These are phyloP conservation scores for Gracilinanus agilis DNA, from an alignment of 2,113 vertebrate genomes.

Conservation along the genomic window DNA sequence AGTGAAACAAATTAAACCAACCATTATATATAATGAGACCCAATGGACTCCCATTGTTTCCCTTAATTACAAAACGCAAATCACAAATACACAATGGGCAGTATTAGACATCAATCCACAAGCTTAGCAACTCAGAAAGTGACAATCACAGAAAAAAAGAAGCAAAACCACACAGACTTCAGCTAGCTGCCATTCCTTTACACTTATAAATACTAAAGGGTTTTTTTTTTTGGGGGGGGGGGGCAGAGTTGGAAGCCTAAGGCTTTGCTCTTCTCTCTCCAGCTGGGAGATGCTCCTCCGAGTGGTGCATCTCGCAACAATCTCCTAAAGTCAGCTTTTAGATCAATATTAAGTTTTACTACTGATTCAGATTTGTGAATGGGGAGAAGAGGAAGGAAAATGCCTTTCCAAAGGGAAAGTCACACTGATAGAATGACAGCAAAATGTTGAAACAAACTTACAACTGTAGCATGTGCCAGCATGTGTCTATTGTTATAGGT, in stretches of 20 bases:
- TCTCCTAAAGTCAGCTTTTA: neutral
- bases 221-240: neutral
- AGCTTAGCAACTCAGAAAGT: slow-evolving; percentile 81
- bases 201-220: slow-evolving; percentile 32
- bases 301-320: neutral
- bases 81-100: slow-evolving; percentile 87
- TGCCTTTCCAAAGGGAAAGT: slow-evolving; percentile 51
- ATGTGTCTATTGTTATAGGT: neutral
- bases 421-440: slow-evolving; percentile 51
- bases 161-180: slow-evolving; percentile 52
- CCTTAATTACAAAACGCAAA: slow-evolving; percentile 90
- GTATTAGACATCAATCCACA: slow-evolving; percentile 84
- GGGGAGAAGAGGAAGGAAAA: neutral
- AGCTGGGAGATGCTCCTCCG: slow-evolving; percentile 61
- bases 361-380: slow-evolving; percentile 49
- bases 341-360: slow-evolving; percentile 14
- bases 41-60: slow-evolving; percentile 89
- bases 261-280: slow-evolving; percentile 34
- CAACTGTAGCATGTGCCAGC: neutral
- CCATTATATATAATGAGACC: slow-evolving; percentile 91
- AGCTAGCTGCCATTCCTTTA: slow-evolving; percentile 57
- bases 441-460: slow-evolving; percentile 43
- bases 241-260: neutral
- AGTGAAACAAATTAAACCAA: slow-evolving; percentile 93
- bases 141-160: slow-evolving; percentile 72